These are phyloP conservation scores for Dicyrtoma fusca DNA, from an alignment of 2,888 invertebrate species.

Conservation along the genomic window DNA sequence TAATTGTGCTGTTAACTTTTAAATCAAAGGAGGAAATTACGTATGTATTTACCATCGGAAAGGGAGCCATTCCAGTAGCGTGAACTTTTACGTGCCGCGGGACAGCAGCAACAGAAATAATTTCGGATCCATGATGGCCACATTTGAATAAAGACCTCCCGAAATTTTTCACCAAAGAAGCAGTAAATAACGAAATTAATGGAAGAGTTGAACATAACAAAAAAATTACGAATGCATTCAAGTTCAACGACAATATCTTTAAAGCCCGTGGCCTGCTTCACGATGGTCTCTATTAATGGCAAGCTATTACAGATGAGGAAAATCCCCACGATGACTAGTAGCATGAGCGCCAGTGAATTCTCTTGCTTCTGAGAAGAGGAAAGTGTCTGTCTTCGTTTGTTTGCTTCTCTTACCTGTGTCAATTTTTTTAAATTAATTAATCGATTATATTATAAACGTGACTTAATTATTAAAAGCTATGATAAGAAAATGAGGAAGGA, in stretches of 20 bases:
- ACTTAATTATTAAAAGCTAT: no score
- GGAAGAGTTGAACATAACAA: slow-evolving; percentile 47
- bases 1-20: no score
- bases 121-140: slow-evolving; percentile 23
- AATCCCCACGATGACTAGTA: slow-evolving; percentile 47
- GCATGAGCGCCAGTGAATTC: slow-evolving; percentile 44
- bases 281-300: slow-evolving; percentile 35
- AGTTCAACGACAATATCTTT: slow-evolving; percentile 24
- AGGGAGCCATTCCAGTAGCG: slow-evolving; percentile 27
- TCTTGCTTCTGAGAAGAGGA: slow-evolving; percentile 46
- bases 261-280: background rate
- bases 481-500: background rate
- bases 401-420: slow-evolving; percentile 46
- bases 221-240: slow-evolving; percentile 42
- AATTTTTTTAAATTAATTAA: no score
- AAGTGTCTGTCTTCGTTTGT: slow-evolving; percentile 42
- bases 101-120: slow-evolving; percentile 31
- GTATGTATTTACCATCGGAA: slow-evolving; percentile 28
- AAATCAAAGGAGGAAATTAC: no score
- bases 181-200: slow-evolving; percentile 52
- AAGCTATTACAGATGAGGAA: slow-evolving; percentile 46
- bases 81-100: background rate
- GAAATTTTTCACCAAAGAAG: slow-evolving; percentile 46
- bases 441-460: no score
- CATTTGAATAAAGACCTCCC: slow-evolving; percentile 42